Evolutionary conservation across 2,888 invertebrate genomes (phyloP).

Genomic region (Minunthozetes semirufus): DNA sequence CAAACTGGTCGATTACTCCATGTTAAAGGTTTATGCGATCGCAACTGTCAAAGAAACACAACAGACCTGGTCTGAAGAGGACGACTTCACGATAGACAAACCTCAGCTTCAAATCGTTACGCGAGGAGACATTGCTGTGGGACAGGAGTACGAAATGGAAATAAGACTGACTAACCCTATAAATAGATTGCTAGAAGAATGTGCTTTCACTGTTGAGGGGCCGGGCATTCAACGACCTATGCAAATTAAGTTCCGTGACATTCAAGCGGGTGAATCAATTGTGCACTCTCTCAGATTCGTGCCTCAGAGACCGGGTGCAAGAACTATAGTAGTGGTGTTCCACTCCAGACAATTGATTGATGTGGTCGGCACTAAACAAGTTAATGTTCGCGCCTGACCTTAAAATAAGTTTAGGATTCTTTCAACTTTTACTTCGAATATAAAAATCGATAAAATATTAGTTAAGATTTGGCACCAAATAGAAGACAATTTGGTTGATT

Average conservation of each 20-base stretch:
- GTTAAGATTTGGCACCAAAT: too few relatives aligned
- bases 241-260: constrained; percentile 51
- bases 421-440: neutral
- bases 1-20: constrained; percentile 62
- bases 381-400: constrained; percentile 50
- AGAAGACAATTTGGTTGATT: too few relatives aligned
- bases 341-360: constrained; percentile 63
- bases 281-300: constrained; percentile 57
- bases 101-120: constrained; percentile 62
- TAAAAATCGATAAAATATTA: neutral
- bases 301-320: constrained; percentile 57
- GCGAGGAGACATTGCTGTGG: constrained; percentile 57
- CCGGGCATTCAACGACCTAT: constrained; percentile 59
- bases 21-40: constrained; percentile 65
- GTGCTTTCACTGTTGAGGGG: constrained; percentile 64
- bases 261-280: constrained; percentile 59
- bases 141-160: constrained; percentile 54
- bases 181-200: constrained; percentile 58
- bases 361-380: constrained; percentile 60
- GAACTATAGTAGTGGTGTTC: constrained; percentile 64
- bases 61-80: constrained; percentile 74
- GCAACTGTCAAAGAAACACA: constrained; percentile 71
- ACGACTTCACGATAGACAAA: constrained; percentile 70
- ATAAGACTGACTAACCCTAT: constrained; percentile 64
- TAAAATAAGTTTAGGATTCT: neutral